phyloP scores from a whole-genome alignment of 2,888 invertebrate genomes.

The Blera fallax region DNA sequence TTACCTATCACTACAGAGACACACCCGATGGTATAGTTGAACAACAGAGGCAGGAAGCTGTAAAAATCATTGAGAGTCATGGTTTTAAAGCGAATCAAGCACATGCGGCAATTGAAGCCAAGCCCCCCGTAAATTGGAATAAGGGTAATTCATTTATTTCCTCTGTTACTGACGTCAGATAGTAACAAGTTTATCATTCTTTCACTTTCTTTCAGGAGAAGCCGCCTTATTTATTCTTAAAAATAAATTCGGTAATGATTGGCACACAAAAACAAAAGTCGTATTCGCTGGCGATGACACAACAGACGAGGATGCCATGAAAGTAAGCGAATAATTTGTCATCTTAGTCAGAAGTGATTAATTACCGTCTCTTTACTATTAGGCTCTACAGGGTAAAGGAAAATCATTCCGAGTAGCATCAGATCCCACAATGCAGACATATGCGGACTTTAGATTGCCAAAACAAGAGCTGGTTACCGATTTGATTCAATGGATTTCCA shows the following conservation, averaged over 20 bases:
- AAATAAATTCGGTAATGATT: conserved; percentile 88
- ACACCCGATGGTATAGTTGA: conserved; percentile 84
- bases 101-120: conserved; percentile 89
- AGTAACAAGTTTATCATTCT: background rate
- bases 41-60: conserved; percentile 83
- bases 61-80: conserved; percentile 84
- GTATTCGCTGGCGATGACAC: conserved; percentile 94
- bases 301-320: conserved; percentile 95
- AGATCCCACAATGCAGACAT: conserved; percentile 86
- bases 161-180: background rate
- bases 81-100: conserved; percentile 87
- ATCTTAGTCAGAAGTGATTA: conserved; percentile 2
- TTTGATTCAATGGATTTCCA: conserved; percentile 86
- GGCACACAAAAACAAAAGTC: conserved; percentile 87
- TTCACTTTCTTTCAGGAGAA: conserved; percentile 80
- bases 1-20: conserved; percentile 89
- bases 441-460: conserved; percentile 87
- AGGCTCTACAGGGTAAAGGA: conserved; percentile 88
- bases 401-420: conserved; percentile 89
- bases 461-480: conserved; percentile 88
- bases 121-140: conserved; percentile 90
- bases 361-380: background rate
- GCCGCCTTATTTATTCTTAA: conserved; percentile 88
- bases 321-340: conserved; percentile 82
- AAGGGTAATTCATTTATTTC: conserved; percentile 82